A percentile compares a stretch with the other conserved stretches of the same genome.
Evolutionary conservation across 2,888 invertebrate species (phyloP).

Genomic region (Sarcophaga subvicina): DNA sequence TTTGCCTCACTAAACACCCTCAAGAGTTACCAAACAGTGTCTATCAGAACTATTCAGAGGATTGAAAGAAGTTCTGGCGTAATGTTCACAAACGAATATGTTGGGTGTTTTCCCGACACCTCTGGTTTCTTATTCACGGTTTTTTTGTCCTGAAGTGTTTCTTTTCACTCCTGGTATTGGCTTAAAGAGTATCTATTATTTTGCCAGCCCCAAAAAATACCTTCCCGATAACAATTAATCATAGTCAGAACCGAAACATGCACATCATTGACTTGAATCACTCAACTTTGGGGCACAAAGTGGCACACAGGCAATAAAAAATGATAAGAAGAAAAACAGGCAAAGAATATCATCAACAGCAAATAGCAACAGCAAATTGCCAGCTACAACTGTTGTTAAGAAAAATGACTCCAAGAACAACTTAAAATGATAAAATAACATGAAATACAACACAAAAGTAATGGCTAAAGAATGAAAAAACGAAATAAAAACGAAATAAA

Average conservation of each 20-base stretch:
- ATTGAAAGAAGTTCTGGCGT: too few relatives aligned
- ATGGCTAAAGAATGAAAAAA: not conserved
- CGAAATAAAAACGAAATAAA: too few relatives aligned
- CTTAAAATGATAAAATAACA: not conserved
- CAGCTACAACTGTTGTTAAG: conserved; percentile 28
- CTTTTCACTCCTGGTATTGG: not conserved
- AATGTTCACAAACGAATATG: too few relatives aligned
- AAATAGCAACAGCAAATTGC: not conserved
- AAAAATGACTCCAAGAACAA: not conserved
- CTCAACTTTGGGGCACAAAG: not conserved
- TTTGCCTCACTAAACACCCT: too few relatives aligned
- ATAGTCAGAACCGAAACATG: conserved; percentile 16
- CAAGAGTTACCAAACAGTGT: too few relatives aligned
- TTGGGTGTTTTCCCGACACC: too few relatives aligned
- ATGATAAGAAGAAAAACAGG: not conserved
- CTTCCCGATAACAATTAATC: conserved; percentile 30
- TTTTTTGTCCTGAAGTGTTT: not conserved
- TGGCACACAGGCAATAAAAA: not conserved
- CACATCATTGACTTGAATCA: conserved; percentile 17
- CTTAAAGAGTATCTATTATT: conserved; percentile 3
- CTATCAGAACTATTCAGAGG: too few relatives aligned
- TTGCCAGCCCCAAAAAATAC: conserved; percentile 8
- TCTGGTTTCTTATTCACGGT: too few relatives aligned
- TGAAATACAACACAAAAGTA: not conserved
- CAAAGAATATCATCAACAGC: not conserved